Base-by-base conservation (phyloP, 2,888 invertebrate genomes). In the Sphinx pinastri region DNA sequence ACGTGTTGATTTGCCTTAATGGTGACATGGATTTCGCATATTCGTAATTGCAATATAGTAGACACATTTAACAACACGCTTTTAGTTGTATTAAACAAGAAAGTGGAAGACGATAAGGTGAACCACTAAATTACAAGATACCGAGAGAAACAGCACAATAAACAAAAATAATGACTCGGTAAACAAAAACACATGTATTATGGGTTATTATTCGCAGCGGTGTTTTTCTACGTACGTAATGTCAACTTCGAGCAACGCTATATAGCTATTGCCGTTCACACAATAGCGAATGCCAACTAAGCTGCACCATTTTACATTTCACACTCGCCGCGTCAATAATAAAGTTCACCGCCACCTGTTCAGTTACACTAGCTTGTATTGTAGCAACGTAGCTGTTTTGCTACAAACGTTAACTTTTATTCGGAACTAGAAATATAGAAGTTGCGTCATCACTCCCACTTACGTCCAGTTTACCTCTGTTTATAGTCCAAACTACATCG, bases 1-100 rank as follows among this genome's bases (percentile, higher is more conserved):
- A 93, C 93, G 93, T 93, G 93, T 92, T 90, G 90, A 89, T 88
- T 86, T 84, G 82, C 82, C 78, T 79, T 88, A 91, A 90, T 89
- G 88, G 85, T 81, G 81, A 92, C 90, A 91, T 86, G 90, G 87
- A 91, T 88, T 88, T 85, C 89, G 82, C 92, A 91, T 93, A 91
- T 91, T 87, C 84, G 85, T 92, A 89, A 93, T 92, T 88, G 86
- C 84, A 81, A 83, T 80, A 76, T 19, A n/a, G 12, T 38, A 31
- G 51, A 49, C 68, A 25, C n/a, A 19, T 59, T 31, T 38, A n/a
- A n/a, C 10, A 16, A 14, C 12, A 16, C 0, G 19, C 57, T 38
- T 51, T 38, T 16, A 68, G 52, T 38, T 68, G 13, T 38, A 14
- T 60, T 49, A 60, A 13, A 38, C 31, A 45, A 45, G 2, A 19